Percentiles rank a stretch among this genome's conserved stretches.
Evolutionary conservation across 2,797 vertebrate species (phyloP).

Genomic region (Limnodromus scolopaceus): DNA sequence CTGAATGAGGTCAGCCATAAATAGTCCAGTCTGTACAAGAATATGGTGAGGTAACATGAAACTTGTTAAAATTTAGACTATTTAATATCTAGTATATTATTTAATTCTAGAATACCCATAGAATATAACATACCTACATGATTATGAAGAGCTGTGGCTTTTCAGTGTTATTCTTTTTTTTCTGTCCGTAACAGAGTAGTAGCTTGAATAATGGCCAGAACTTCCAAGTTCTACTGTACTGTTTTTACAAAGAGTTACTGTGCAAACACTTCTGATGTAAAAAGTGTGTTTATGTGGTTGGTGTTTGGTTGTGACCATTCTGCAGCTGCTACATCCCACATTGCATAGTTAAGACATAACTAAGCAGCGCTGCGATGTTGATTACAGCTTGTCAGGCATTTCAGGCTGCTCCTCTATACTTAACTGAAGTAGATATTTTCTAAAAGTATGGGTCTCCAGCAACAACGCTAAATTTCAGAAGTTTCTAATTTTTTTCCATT

Average conservation of each 20-base stretch:
- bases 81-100: background rate
- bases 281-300: background rate
- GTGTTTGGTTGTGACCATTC: background rate
- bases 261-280: background rate
- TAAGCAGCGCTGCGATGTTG: background rate
- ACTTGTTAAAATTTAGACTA: background rate
- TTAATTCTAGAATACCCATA: background rate
- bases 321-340: background rate
- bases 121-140: accelerated
- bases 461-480: background rate
- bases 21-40: background rate
- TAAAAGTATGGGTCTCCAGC: background rate
- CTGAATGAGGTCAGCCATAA: background rate
- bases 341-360: background rate
- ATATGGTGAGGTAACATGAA: background rate
- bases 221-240: background rate
- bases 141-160: background rate
- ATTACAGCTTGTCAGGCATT: slow-evolving; percentile 20
- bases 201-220: background rate
- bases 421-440: background rate
- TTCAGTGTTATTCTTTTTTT: background rate
- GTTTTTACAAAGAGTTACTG: background rate
- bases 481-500: background rate
- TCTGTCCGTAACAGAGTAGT: accelerated
- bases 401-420: background rate